A percentile compares a stretch with the other conserved stretches of the same genome.
Evolutionary conservation across 2,888 invertebrate species (phyloP).

Genomic region (Melanostoma mellinum): DNA sequence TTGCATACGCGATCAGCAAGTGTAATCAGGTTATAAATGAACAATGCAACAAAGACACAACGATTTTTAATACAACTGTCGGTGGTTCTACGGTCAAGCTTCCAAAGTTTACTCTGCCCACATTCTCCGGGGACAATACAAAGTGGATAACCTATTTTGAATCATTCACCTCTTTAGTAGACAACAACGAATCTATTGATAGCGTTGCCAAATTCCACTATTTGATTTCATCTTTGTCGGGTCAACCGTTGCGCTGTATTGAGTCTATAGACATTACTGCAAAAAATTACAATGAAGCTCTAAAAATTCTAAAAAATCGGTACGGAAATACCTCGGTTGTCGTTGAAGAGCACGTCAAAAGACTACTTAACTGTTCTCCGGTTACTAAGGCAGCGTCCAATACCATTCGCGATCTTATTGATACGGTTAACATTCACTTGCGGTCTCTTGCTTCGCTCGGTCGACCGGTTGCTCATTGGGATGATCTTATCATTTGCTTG

Average conservation of each 20-base stretch:
- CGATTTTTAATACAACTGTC: slow-evolving; percentile 1
- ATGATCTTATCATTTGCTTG: slow-evolving; percentile 19
- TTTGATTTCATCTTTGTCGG: not conserved
- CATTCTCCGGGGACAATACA: slow-evolving; percentile 21
- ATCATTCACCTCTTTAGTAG: too few relatives aligned
- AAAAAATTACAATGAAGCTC: slow-evolving; percentile 19
- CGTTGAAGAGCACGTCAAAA: slow-evolving; percentile 24
- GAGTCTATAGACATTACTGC: slow-evolving; percentile 11
- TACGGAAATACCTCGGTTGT: slow-evolving; percentile 3
- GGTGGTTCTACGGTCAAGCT: slow-evolving; percentile 9
- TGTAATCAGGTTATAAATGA: slow-evolving; percentile 10
- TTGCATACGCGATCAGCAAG: not conserved
- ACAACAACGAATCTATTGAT: not conserved
- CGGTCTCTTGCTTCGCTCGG: not conserved
- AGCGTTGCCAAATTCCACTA: slow-evolving; percentile 11
- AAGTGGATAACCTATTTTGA: slow-evolving; percentile 15
- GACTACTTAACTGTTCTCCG: slow-evolving; percentile 3
- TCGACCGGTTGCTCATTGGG: slow-evolving; percentile 20
- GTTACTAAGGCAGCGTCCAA: not conserved
- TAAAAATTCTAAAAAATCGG: not conserved
- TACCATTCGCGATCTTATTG: slow-evolving; percentile 18
- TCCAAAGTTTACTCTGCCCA: slow-evolving; percentile 8
- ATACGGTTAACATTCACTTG: slow-evolving; percentile 5
- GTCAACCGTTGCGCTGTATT: slow-evolving; percentile 11
- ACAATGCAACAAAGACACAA: not conserved